Conservation (phyloP, 2,888 invertebrate species). For the Tipula vernalis region DNA sequence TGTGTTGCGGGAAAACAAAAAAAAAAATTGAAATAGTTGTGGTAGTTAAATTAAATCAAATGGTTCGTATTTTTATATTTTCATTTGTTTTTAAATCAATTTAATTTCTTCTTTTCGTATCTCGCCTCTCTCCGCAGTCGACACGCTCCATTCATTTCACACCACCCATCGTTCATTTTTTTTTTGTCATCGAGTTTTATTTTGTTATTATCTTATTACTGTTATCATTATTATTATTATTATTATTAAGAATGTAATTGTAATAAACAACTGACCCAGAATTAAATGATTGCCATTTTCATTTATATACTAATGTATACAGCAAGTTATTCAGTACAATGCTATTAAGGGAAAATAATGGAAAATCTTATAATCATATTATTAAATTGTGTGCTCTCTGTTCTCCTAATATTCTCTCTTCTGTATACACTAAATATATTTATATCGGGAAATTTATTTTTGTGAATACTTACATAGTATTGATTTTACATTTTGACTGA, state of each 20-base stretch:
- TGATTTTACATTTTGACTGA: constrained; percentile 4
- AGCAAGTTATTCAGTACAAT: neutral
- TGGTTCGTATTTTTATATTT: neutral
- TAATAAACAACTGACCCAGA: constrained; percentile 4
- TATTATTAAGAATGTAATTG: neutral
- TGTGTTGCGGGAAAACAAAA: neutral
- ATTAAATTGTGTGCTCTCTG: neutral
- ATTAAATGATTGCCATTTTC: constrained; percentile 4
- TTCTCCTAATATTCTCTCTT: neutral
- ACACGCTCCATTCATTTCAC: neutral
- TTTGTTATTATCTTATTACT: neutral
- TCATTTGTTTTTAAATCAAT: neutral
- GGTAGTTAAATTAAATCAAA: neutral
- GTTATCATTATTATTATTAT: neutral
- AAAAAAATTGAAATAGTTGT: neutral
- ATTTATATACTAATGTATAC: neutral
- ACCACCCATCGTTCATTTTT: neutral
- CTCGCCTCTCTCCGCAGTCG: neutral
- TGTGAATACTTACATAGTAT: neutral
- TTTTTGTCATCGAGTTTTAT: neutral
- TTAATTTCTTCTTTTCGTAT: neutral
- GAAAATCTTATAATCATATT: constrained; percentile 4
- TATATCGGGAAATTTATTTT: neutral
- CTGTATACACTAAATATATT: neutral
- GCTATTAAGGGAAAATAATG: neutral